Base-by-base conservation (phyloP, 2,113 vertebrate genomes). In the Talpa occidentalis region DNA sequence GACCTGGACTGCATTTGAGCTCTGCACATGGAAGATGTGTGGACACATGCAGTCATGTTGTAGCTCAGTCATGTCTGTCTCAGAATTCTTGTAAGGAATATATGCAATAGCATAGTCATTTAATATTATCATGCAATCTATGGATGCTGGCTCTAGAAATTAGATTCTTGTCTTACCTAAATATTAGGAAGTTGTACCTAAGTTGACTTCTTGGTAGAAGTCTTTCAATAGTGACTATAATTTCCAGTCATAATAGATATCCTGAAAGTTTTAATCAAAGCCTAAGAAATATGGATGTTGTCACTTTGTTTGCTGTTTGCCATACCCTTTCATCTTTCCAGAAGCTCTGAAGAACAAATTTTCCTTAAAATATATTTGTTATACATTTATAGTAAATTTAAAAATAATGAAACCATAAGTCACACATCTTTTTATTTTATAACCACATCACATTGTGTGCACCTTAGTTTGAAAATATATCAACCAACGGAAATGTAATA, bases 401-500 rank as follows among this genome's bases (percentile, higher is more conserved):
- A 81, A n/a, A 96, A 69, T 52, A 90, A 40, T 86, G 32, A 95
- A 70, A 92, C 16, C 9, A n/a, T 83, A 89, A 73, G 42, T 7
- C 11, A 52, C 12, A 83, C 1, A 87, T 42, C 49, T 83, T 10
- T 93, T 88, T 89, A 89, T 62, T 69, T 92, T 93, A 76, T 47
- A 70, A 59, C 15, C 59, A 52, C 9, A 52, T 78, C 42, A 78
- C 32, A 64, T 91, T 92, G 19, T 81, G 28, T 82, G 8, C 0
- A 87, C 28, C 62, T 83, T 94, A 54, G 86, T 89, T 94, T 73
- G 35, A 89, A 91, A 93, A 89, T 73, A 74, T 69, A 56, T 86
- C 62, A 87, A 21, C 19, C 59, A 94, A 73, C 17, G 73, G 49
- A 82, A 86, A 62, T 64, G 28, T 59, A 52, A 32, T 81, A 62